phyloP scores from a whole-genome alignment of 2,888 invertebrate species.

The Ptychoptera contaminata region DNA sequence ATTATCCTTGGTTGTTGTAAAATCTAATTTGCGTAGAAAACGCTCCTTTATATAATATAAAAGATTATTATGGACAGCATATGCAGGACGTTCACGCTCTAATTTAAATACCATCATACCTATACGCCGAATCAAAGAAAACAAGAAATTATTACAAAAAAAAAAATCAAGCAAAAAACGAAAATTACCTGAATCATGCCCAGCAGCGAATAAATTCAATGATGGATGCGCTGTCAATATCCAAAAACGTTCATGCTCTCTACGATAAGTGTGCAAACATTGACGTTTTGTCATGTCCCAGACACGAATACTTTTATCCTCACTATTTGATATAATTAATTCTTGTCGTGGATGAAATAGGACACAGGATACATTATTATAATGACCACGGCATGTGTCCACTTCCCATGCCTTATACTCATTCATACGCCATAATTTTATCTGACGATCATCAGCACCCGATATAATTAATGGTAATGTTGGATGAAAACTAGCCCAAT shows the following conservation, averaged over 20 bases:
- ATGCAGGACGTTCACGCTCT: constrained; percentile 92
- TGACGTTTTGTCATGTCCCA: constrained; percentile 97
- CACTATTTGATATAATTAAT: constrained; percentile 89
- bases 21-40: constrained; percentile 78
- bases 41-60: constrained; percentile 94
- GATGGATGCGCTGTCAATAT: constrained; percentile 88
- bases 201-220: constrained; percentile 96
- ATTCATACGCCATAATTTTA: constrained; percentile 98
- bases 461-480: constrained; percentile 88
- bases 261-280: constrained; percentile 78
- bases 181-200: constrained; percentile 96
- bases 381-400: constrained; percentile 98
- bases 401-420: constrained; percentile 99
- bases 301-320: constrained; percentile 93
- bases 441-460: constrained; percentile 95
- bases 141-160: too few relatives aligned
- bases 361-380: constrained; percentile 97
- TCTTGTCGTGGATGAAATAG: constrained; percentile 96
- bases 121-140: constrained; percentile 9
- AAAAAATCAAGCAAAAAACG: too few relatives aligned
- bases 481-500: constrained; percentile 97
- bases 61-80: constrained; percentile 82
- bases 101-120: constrained; percentile 44
- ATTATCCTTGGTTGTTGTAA: constrained; percentile 78
- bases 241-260: constrained; percentile 97